Conservation (phyloP, 2,113 vertebrate species). For the Rostratula benghalensis region DNA sequence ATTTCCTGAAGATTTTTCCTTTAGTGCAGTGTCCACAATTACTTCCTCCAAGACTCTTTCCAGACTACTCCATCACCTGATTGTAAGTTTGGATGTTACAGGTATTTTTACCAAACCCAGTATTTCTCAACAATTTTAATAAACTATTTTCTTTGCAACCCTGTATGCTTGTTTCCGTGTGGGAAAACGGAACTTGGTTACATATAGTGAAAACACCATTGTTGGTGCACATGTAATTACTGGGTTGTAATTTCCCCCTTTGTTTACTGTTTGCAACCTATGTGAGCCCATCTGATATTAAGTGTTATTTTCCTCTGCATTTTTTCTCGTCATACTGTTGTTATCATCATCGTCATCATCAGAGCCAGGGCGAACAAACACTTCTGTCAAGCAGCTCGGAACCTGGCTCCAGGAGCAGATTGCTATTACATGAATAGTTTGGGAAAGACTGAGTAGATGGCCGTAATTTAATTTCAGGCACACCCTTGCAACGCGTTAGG, state of each 20-base stretch:
- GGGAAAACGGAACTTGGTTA: background rate
- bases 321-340: constrained; percentile 16
- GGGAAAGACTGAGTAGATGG: constrained; percentile 27
- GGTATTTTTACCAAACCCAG: background rate
- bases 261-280: constrained; percentile 21
- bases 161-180: background rate
- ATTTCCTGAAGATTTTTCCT: background rate
- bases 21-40: background rate
- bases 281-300: constrained; percentile 1
- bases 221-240: constrained; percentile 21
- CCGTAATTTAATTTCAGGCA: constrained; percentile 35
- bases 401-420: background rate
- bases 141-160: background rate
- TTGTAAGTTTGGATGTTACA: background rate
- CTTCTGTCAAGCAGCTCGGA: background rate
- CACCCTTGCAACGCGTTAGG: constrained; percentile 9
- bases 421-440: constrained; percentile 21
- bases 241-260: constrained; percentile 6
- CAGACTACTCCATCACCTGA: background rate
- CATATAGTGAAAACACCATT: background rate
- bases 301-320: constrained; percentile 14
- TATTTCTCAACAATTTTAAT: background rate
- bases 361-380: background rate
- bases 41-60: background rate
- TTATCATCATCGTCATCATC: background rate